Evolutionary conservation across 2,113 vertebrate species (phyloP).

Genomic region (Bufo bufo): DNA sequence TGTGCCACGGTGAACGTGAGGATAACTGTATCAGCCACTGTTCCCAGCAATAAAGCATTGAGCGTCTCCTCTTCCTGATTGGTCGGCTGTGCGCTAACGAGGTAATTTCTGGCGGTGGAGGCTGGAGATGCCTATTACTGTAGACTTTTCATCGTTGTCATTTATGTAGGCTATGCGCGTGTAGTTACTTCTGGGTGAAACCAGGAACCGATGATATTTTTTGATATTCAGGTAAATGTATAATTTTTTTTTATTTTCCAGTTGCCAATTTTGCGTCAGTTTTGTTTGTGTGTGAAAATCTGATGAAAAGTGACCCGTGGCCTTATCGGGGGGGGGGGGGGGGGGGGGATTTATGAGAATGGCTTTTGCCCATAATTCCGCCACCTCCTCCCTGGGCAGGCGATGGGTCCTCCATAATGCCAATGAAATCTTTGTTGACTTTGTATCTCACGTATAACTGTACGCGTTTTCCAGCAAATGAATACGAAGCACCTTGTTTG

Average conservation of each 20-base stretch:
- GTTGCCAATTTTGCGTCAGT: constrained; percentile 19
- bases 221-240: constrained; percentile 27
- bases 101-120: background rate
- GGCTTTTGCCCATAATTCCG: background rate
- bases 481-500: constrained; percentile 54
- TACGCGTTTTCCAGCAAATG: constrained; percentile 22
- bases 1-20: background rate
- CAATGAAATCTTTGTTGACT: constrained; percentile 46
- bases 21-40: background rate
- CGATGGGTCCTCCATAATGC: background rate
- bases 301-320: background rate
- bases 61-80: background rate
- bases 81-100: background rate
- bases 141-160: constrained; percentile 33
- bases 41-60: background rate
- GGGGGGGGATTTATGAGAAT: constrained; percentile 16
- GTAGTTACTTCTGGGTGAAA: constrained; percentile 12
- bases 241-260: background rate
- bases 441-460: background rate
- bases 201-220: constrained; percentile 24
- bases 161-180: constrained; percentile 7
- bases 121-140: constrained; percentile 26
- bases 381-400: background rate
- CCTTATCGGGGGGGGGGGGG: background rate
- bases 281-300: constrained; percentile 7